phyloP scores from a whole-genome alignment of 2,888 invertebrate genomes.

The Lasioglossum villosulum region DNA sequence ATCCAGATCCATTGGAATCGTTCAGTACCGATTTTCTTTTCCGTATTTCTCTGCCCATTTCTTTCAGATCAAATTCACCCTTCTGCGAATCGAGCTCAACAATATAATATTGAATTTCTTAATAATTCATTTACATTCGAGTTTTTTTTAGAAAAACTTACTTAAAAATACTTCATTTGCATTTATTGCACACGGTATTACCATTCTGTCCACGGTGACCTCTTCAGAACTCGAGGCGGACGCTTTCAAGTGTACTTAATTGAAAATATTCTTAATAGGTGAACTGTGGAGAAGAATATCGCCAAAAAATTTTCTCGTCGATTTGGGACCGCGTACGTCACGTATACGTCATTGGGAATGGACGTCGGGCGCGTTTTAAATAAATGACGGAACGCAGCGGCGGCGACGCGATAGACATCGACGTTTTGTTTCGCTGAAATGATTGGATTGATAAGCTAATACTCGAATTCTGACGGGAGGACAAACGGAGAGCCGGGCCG shows the following conservation, averaged over 20 bases:
- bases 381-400: conserved; percentile 18
- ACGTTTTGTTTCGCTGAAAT: conserved; percentile 47
- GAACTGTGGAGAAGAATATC: neutral
- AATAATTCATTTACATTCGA: too few species aligned
- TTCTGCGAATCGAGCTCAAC: too few species aligned
- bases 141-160: too few species aligned
- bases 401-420: conserved; percentile 23
- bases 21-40: neutral
- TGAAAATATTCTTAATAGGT: too few species aligned
- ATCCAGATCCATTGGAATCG: neutral
- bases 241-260: too few species aligned
- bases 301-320: neutral
- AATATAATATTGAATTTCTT: too few species aligned
- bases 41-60: neutral
- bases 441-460: conserved; percentile 63
- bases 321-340: conserved; percentile 9
- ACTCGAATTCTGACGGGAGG: conserved; percentile 46
- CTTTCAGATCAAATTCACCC: neutral
- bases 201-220: too few species aligned
- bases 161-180: too few species aligned
- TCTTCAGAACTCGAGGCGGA: too few species aligned
- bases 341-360: conserved; percentile 2
- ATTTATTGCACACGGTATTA: too few species aligned
- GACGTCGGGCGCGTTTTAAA: conserved; percentile 18
- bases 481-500: conserved; percentile 49